These are phyloP conservation scores for Crotalus helleri DNA, from an alignment of 2,113 vertebrate species.

Conservation along the genomic window DNA sequence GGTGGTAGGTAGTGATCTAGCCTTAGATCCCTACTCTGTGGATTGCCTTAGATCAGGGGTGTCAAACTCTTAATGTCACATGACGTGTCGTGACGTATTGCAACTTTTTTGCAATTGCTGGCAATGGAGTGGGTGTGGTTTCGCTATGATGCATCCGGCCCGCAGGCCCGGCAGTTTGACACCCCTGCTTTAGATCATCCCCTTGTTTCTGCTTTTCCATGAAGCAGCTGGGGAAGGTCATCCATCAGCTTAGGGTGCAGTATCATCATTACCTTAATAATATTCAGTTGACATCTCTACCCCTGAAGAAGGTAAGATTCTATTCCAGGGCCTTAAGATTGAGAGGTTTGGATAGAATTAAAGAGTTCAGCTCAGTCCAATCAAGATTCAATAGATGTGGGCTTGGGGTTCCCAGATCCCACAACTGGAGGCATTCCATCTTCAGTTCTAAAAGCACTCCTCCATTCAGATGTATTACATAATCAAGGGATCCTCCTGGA, in stretches of 20 bases:
- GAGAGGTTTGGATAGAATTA: background rate
- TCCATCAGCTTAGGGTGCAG: background rate
- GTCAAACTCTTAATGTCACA: no score
- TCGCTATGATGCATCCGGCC: no score
- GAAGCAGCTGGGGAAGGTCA: background rate
- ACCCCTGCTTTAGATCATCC: background rate
- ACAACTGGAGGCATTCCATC: background rate
- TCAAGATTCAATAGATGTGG: background rate
- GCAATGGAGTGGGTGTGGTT: no score
- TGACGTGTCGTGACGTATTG: rapidly evolving
- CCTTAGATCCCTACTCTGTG: background rate
- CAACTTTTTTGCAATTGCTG: no score
- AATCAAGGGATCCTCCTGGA: background rate
- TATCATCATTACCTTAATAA: background rate
- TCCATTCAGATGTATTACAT: background rate
- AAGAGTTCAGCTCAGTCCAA: background rate
- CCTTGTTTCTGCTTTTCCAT: background rate
- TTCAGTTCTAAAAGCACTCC: background rate
- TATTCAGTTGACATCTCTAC: background rate
- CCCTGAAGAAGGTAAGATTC: background rate
- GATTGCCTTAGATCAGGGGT: background rate
- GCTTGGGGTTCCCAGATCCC: background rate
- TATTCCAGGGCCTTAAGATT: background rate
- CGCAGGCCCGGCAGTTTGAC: no score
- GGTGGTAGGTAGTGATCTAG: background rate